Base-by-base conservation (phyloP, 2,888 invertebrate genomes). In the Dryadula phaetusa region DNA sequence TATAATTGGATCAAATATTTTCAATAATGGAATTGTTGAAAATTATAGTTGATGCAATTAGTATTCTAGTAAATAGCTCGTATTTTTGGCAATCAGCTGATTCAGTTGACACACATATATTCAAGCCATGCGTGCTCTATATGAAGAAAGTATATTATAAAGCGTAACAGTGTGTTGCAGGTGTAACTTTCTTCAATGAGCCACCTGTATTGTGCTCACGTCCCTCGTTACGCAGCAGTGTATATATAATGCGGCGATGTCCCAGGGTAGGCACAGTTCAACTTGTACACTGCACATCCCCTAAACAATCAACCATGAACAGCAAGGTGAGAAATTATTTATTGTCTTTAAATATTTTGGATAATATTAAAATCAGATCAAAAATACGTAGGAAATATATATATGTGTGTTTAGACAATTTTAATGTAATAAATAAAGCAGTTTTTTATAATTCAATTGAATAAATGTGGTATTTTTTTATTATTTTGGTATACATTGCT, bases 161-260 rank as follows among this genome's bases (percentile, higher is more conserved):
- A 70, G 62, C 82, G 82, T 79, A 84, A 81, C 80, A 79, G 54
- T 66, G 62, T 78, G 78, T 84, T 78, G 83, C 83, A 83, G 80
- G 85, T 88, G 88, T 88, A 88, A 90, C 90, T 90, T 91, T 91
- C 91, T 88, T 88, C 88, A 87, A 89, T 87, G 81, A 84, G 86
- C 75, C 76, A 77, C 79, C 76, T 75, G 86, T 90, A 92, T 92
- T 85, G 83, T 79, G 74, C 80, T 92, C 92, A 92, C 92, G 92
- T 92, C 76, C 78, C 52, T 65, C 64, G 83, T 91, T 91, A 83
- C 92, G 91, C 80, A 83, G 83, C 77, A 79, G 56, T 73, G 80
- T 82, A 87, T 92, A 92, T 92, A 92, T 82, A 92, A 90, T 82
- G 85, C 80, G 76, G 74, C 40, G 73, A 73, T 74, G 73, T 70